Conservation (phyloP, 2,797 vertebrate species). For the Tamandua tetradactyla region DNA sequence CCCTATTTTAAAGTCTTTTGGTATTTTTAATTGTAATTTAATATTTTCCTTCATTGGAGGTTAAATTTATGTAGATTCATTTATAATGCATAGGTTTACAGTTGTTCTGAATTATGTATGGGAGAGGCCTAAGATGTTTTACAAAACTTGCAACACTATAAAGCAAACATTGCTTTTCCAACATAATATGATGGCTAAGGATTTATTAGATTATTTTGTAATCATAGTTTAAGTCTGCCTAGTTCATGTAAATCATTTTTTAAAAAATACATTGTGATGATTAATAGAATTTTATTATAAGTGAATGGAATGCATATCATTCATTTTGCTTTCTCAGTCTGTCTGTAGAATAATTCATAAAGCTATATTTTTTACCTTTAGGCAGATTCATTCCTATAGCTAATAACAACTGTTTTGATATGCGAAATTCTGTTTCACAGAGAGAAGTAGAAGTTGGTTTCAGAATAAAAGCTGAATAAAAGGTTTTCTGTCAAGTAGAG, state of each 20-base stretch:
- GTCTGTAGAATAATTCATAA: background rate
- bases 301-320: background rate
- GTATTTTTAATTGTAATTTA: constrained; percentile 33
- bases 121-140: background rate
- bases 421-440: constrained; percentile 21
- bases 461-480: background rate
- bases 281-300: background rate
- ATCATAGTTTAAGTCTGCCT: background rate
- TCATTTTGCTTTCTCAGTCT: background rate
- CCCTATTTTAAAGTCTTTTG: background rate
- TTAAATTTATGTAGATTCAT: background rate
- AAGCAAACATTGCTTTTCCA: background rate
- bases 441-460: constrained; percentile 30
- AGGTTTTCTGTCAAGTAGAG: constrained; percentile 7
- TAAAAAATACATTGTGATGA: background rate
- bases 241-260: background rate
- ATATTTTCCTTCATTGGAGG: background rate
- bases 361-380: background rate
- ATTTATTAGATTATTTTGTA: constrained; percentile 1
- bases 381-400: background rate
- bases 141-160: background rate
- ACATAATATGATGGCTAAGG: background rate
- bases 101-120: constrained; percentile 26
- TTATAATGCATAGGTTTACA: background rate
- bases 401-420: background rate